These are phyloP conservation scores for Leptatherina wallacei DNA, from an alignment of 2,797 vertebrate genomes.

Conservation along the genomic window DNA sequence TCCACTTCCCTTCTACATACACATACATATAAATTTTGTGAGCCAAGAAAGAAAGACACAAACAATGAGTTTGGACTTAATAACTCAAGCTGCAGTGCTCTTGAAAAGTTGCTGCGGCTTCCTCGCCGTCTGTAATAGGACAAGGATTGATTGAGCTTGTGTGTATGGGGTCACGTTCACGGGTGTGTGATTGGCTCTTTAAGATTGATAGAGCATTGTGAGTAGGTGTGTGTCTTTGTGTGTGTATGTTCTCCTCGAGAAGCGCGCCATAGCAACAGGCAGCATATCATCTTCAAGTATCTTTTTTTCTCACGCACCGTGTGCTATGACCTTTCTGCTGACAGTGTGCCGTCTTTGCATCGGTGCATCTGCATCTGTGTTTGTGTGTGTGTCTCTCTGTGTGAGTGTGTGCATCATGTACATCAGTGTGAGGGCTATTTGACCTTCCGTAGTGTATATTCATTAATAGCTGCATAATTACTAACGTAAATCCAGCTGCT, in stretches of 20 bases:
- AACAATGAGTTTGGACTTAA: conserved; percentile 2
- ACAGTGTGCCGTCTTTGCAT: conserved; percentile 53
- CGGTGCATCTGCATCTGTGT: conserved; percentile 43
- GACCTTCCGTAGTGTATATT: conserved; percentile 64
- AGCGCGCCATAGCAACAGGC: conserved; percentile 79
- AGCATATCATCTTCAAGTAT: conserved; percentile 67
- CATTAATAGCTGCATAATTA: conserved; percentile 64
- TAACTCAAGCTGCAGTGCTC: conserved; percentile 33
- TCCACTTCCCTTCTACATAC: conserved; percentile 30
- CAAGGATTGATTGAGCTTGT: conserved; percentile 30
- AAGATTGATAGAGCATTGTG: conserved; percentile 51
- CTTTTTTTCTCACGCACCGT: conserved; percentile 49
- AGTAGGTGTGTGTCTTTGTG: conserved; percentile 51
- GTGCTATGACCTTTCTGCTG: conserved; percentile 69
- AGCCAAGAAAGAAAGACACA: conserved; percentile 3
- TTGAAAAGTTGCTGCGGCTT: conserved; percentile 35
- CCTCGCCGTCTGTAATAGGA: conserved; percentile 32
- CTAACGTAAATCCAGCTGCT: conserved; percentile 35
- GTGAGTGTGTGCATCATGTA: conserved; percentile 14
- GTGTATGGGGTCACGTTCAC: conserved; percentile 17
- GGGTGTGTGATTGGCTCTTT: conserved; percentile 41
- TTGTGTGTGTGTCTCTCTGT: conserved; percentile 13
- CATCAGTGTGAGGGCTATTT: conserved; percentile 44
- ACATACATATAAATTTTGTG: conserved; percentile 31
- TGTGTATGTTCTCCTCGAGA: conserved; percentile 35